phyloP scores from a whole-genome alignment of 2,888 invertebrate species.

The Euplagia quadripunctaria region DNA sequence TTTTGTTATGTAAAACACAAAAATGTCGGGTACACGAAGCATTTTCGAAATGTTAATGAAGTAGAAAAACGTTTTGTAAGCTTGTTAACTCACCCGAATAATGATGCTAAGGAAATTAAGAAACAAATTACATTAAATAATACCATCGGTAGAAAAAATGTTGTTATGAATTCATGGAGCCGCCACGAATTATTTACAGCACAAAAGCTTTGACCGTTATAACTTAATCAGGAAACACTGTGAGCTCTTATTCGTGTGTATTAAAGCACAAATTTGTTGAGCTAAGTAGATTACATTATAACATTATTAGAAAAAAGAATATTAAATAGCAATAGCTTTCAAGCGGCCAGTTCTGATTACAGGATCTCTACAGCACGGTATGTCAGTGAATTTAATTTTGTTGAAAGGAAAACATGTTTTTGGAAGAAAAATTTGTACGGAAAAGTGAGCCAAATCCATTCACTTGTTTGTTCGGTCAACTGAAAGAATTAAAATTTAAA shows the following conservation, averaged over 20 bases:
- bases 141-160: slow-evolving; percentile 23
- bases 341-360: slow-evolving; percentile 24
- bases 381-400: slow-evolving; percentile 31
- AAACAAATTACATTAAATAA: slow-evolving; percentile 29
- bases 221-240: slow-evolving; percentile 20
- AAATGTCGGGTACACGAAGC: too few relatives aligned
- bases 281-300: slow-evolving; percentile 17
- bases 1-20: too few relatives aligned
- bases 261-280: slow-evolving; percentile 26
- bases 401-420: slow-evolving; percentile 34
- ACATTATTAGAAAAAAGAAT: slow-evolving; percentile 28
- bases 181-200: slow-evolving; percentile 31
- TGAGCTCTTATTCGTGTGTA: background rate
- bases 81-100: slow-evolving; percentile 10
- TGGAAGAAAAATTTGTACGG: slow-evolving; percentile 1
- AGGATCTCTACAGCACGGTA: slow-evolving; percentile 20
- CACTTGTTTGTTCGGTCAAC: slow-evolving; percentile 31
- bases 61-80: slow-evolving; percentile 23
- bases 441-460: slow-evolving; percentile 19
- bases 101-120: slow-evolving; percentile 22
- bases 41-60: background rate
- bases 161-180: slow-evolving; percentile 33
- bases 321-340: slow-evolving; percentile 28
- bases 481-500: slow-evolving; percentile 30
- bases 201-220: slow-evolving; percentile 33